Evolutionary conservation across 2,797 vertebrate genomes (phyloP).

Genomic region (Oryzias dopingdopingensis): DNA sequence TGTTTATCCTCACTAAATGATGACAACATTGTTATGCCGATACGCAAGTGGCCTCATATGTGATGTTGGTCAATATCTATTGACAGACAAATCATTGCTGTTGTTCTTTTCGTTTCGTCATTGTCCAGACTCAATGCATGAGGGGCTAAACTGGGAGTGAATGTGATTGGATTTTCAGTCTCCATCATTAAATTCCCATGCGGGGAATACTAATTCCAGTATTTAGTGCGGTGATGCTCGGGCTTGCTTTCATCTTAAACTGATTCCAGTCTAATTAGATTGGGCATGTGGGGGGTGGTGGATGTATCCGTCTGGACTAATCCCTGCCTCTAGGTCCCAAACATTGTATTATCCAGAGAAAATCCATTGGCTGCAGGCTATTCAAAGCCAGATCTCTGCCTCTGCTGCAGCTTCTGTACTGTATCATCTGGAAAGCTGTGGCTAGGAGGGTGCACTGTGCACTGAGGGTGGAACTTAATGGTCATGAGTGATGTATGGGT

Average conservation of each 20-base stretch:
- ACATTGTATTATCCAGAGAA: conserved; percentile 83
- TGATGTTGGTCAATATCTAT: conserved; percentile 77
- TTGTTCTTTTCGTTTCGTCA: conserved; percentile 74
- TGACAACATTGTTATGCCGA: conserved; percentile 73
- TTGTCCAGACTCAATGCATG: conserved; percentile 70
- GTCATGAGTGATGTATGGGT: conserved; percentile 75
- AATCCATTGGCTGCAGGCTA: conserved; percentile 80
- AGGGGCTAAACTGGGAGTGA: conserved; percentile 74
- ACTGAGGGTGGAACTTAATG: conserved; percentile 71
- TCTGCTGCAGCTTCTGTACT: conserved; percentile 68
- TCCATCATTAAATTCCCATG: conserved; percentile 82
- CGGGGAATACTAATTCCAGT: conserved; percentile 85
- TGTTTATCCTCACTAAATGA: conserved; percentile 76
- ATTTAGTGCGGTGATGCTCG: conserved; percentile 81
- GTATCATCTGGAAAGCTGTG: conserved; percentile 74
- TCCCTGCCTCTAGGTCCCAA: conserved; percentile 81
- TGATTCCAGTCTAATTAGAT: conserved; percentile 85
- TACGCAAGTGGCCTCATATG: conserved; percentile 72
- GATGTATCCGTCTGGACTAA: conserved; percentile 81
- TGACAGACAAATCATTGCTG: conserved; percentile 79
- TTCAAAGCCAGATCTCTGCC: conserved; percentile 76
- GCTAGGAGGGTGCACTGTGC: conserved; percentile 65
- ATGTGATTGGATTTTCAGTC: conserved; percentile 81
- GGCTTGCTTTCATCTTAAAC: conserved; percentile 84
- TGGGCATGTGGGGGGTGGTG: conserved; percentile 81